Base-by-base conservation (phyloP, 2,113 vertebrate genomes). In the Sturnus vulgaris region DNA sequence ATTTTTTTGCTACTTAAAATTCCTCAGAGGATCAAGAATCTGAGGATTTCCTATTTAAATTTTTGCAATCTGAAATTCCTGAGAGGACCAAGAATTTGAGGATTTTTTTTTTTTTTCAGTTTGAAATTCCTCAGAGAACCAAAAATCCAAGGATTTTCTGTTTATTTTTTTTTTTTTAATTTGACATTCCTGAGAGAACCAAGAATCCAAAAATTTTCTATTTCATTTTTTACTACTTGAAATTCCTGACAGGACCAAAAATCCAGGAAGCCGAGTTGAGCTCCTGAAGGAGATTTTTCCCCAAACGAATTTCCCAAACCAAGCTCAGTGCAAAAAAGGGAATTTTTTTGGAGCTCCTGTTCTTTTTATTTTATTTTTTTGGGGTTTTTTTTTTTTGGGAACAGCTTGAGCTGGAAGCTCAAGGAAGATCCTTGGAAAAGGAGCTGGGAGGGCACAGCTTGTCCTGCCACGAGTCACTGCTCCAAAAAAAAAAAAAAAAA, bases 361-460 rank as follows among this genome's bases (percentile, higher is more conserved):
- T 25, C n/a, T n/a, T n/a, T n/a, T 5, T 2, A 11, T 39, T 39
- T 39, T 39, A 11, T 39, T 39, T 39, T 13, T 40, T 40, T 12
- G 37, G 37, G 37, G 5, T 40, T 40, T 40, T 40, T 40, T 40
- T 40, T 40, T 40, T 6, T 21, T 6, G 33, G 73, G 84, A 78
- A 52, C 77, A 92, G 93, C 73, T 91, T 85, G 93, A 28, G 85
- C 81, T 3, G 44, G 78, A 90, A 94, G 87, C 92, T 31, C 73
- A 47, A 82, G 53, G 65, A 95, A 94, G 87, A 35, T 82, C 65
- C 0, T 39, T 71, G 77, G 89, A 79, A 15, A 44, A 52, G 68
- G 90, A 88, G 81, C 44, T 4, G 85, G 65, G 31, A 28, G 57
- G 65, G 44, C 61, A 85, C 90, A 95, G 90, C 82, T 69, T 90